Base-by-base conservation (phyloP, 2,888 invertebrate genomes). In the Ceratothoa steindachneri region DNA sequence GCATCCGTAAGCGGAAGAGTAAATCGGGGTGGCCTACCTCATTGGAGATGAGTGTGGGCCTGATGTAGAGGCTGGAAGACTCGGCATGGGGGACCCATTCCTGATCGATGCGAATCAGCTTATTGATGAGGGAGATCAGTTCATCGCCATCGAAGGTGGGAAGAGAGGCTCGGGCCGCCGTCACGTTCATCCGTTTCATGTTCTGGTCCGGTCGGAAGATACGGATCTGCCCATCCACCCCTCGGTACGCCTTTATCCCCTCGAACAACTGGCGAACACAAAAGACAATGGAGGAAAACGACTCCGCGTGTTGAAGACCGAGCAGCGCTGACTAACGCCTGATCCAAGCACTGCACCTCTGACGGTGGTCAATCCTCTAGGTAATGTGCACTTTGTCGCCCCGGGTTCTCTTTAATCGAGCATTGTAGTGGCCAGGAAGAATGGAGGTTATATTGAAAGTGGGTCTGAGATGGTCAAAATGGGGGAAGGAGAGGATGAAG, bases 61-160 rank as follows among this genome's bases (percentile, higher is more conserved):
- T 88, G 81, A 99, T 90, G 84, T 99, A 99, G 52, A 99, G 88
- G 82, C 97, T 95, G 82, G 94, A 91, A 52, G 92, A 88, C 82
- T 92, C 91, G 9, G 91, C 90, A 84, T 94, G 91, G 5, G 99
- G 99, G 7, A 99, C 96, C 98, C 98, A 99, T 85, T 97, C 97
- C 82, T 93, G 92, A 84, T 99, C 99, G 80, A 99, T 90, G 82
- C 90, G 89, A 72, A 99, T 87, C 77, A 98, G 87, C 24, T 75
- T 75, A 81, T 89, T 88, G 60, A 99, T 86, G 83, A 96, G 94
- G 82, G 91, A 89, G 72, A 95, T 88, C 80, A 97, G 86, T 85
- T 99, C 96, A 3, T 89, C 86, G 0, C 90, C 89, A 83, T 94
- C 92, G 85, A 99, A 99, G 69, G 89, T 89, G 22, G 99, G 98